Evolutionary conservation across 2,113 vertebrate species (phyloP).

Genomic region (Hirundichthys speculiger): DNA sequence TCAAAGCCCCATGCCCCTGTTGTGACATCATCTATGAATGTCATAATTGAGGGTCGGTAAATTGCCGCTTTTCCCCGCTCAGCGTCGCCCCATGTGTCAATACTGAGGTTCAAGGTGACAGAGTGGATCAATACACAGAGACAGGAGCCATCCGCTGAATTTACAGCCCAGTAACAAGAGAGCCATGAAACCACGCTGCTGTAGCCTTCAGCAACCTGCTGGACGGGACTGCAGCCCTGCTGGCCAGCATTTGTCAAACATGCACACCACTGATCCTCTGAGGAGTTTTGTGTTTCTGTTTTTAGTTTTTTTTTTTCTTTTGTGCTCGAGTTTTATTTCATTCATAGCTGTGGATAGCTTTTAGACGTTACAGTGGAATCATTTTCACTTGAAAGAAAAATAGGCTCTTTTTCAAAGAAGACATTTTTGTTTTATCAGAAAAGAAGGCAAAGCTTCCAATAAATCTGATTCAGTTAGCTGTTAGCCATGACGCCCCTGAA

Average conservation of each 20-base stretch:
- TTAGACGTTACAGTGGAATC: slow-evolving; percentile 1
- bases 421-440: not conserved
- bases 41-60: slow-evolving; percentile 98
- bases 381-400: slow-evolving; percentile 24
- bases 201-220: slow-evolving; percentile 66
- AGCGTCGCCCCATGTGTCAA: slow-evolving; percentile 97
- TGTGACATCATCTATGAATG: slow-evolving; percentile 98
- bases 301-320: slow-evolving; percentile 33
- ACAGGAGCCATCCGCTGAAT: slow-evolving; percentile 99
- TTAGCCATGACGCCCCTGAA: too few species aligned
- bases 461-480: too few species aligned
- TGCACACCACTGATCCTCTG: slow-evolving; percentile 51
- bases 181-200: slow-evolving; percentile 55
- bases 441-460: not conserved
- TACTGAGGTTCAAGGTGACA: slow-evolving; percentile 99
- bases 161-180: slow-evolving; percentile 85
- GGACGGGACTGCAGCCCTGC: slow-evolving; percentile 38
- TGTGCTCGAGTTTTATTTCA: slow-evolving; percentile 29
- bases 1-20: slow-evolving; percentile 67
- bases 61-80: slow-evolving; percentile 81
- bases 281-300: slow-evolving; percentile 42
- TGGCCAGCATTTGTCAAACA: slow-evolving; percentile 64
- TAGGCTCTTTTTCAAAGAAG: not conserved
- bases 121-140: slow-evolving; percentile 93
- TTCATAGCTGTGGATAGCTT: slow-evolving; percentile 22